phyloP scores from a whole-genome alignment of 2,113 vertebrate genomes.

The Oxyruncus cristatus region DNA sequence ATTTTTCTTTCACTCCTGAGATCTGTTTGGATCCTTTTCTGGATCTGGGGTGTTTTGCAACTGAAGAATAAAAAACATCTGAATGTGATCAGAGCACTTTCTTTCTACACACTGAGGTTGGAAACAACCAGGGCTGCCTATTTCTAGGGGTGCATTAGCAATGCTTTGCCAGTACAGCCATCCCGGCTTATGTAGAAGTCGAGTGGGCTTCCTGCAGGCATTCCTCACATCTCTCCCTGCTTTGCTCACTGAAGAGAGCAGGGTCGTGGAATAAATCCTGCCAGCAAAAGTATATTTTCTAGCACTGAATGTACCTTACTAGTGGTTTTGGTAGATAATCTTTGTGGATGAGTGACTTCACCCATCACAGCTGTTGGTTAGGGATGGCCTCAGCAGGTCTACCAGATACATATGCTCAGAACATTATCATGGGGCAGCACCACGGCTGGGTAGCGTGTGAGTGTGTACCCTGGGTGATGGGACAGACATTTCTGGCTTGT shows the following conservation, averaged over 20 bases:
- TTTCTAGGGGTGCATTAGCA: not conserved
- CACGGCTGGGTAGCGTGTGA: fast-evolving
- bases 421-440: not conserved
- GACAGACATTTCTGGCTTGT: not conserved
- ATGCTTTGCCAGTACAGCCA: not conserved
- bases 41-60: not conserved
- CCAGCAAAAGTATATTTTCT: not conserved
- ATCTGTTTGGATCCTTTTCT: not conserved
- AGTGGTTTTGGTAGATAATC: not conserved
- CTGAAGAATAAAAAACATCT: not conserved
- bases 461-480: not conserved
- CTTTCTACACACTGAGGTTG: not conserved
- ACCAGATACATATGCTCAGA: fast-evolving
- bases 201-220: not conserved
- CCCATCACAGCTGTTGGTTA: not conserved
- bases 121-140: not conserved
- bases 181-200: not conserved
- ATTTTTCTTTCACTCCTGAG: not conserved
- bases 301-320: not conserved
- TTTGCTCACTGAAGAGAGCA: not conserved
- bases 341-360: not conserved
- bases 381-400: not conserved
- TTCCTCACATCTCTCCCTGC: not conserved
- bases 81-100: not conserved
- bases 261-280: not conserved